These are phyloP conservation scores for Crotophaga sulcirostris DNA, from an alignment of 2,113 vertebrate genomes.

Conservation along the genomic window DNA sequence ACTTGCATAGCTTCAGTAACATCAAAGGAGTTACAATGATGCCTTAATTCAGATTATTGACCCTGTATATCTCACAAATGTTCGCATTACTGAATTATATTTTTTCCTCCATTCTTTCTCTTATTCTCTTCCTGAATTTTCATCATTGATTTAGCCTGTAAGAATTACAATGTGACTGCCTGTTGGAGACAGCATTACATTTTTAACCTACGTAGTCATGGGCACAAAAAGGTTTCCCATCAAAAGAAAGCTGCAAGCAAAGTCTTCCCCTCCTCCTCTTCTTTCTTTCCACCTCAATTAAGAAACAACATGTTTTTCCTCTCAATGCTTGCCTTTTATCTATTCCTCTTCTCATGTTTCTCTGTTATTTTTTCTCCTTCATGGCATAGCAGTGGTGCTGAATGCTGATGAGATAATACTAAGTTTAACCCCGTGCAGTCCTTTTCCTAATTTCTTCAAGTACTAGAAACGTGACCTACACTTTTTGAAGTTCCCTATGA, in stretches of 20 bases:
- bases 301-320: constrained; percentile 57
- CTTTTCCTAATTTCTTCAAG: constrained; percentile 42
- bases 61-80: neutral
- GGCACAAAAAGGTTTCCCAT: constrained; percentile 37
- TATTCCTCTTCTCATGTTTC: constrained; percentile 62
- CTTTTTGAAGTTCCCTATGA: neutral
- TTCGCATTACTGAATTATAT: neutral
- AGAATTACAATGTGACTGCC: neutral
- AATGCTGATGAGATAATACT: constrained; percentile 62
- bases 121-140: constrained; percentile 8
- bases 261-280: constrained; percentile 4
- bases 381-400: constrained; percentile 6
- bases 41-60: neutral
- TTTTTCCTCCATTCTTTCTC: neutral
- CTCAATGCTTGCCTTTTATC: constrained; percentile 57
- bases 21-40: neutral
- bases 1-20: neutral
- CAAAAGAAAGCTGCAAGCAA: constrained; percentile 26
- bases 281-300: constrained; percentile 61
- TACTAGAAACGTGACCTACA: neutral
- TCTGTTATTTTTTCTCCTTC: constrained; percentile 59
- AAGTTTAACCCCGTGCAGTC: constrained; percentile 41
- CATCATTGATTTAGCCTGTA: neutral
- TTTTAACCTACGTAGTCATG: constrained; percentile 40
- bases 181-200: neutral